These are phyloP conservation scores for Notocelia uddmanniana DNA, from an alignment of 2,888 invertebrate genomes.

Conservation along the genomic window DNA sequence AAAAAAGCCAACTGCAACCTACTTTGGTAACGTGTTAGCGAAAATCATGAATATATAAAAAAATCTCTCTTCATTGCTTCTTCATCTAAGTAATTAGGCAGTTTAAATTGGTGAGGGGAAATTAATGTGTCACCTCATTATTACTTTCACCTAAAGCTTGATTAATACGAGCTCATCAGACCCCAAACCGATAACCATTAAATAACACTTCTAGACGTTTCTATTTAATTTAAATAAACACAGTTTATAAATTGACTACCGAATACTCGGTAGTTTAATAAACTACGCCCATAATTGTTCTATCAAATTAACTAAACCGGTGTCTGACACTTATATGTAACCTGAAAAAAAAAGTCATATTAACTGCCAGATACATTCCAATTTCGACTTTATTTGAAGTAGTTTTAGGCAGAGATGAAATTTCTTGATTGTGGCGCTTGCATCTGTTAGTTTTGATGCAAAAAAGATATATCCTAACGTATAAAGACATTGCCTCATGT, in stretches of 20 bases:
- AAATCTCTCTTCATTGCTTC: no score
- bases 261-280: constrained; percentile 27
- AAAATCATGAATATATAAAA: no score
- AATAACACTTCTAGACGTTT: constrained; percentile 16
- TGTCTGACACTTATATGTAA: constrained; percentile 6
- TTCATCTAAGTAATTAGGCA: no score
- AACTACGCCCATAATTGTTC: constrained; percentile 23
- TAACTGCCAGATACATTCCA: not conserved
- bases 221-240: constrained; percentile 15
- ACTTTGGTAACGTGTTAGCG: no score
- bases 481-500: constrained; percentile 21
- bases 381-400: not conserved
- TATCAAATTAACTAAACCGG: constrained; percentile 25
- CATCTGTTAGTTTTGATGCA: not conserved
- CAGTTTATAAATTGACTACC: constrained; percentile 26
- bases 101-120: not conserved
- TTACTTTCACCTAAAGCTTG: constrained; percentile 7
- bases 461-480: constrained; percentile 10
- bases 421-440: not conserved
- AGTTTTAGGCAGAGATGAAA: not conserved
- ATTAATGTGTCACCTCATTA: not conserved
- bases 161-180: not conserved
- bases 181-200: not conserved
- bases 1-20: no score
- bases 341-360: not conserved